phyloP scores from a whole-genome alignment of 2,888 invertebrate genomes.

The Fabriciana adippe region DNA sequence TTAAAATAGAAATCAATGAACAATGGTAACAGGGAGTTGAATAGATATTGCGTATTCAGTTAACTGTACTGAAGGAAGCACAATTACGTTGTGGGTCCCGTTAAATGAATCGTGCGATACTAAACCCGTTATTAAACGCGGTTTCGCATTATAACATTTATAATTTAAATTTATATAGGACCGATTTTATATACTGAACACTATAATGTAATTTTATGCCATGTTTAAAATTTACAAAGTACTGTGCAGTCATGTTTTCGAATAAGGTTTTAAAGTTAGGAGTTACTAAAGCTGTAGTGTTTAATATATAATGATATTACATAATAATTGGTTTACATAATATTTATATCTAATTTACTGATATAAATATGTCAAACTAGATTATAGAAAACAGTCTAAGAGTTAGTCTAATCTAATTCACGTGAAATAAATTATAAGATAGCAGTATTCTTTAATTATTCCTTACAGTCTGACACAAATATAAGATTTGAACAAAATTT shows the following conservation, averaged over 20 bases:
- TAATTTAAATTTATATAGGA: slow-evolving; percentile 36
- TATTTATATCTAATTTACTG: no score
- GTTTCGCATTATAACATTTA: slow-evolving; percentile 39
- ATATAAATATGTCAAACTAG: no score
- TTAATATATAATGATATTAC: neutral
- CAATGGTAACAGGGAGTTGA: slow-evolving; percentile 64
- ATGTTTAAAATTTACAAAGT: neutral
- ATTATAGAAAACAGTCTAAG: no score
- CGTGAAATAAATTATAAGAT: no score
- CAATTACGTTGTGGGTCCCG: slow-evolving; percentile 63
- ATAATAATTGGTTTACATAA: no score
- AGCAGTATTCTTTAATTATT: no score
- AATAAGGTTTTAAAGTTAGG: slow-evolving; percentile 1
- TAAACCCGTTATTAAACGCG: slow-evolving; percentile 41
- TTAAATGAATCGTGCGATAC: slow-evolving; percentile 50
- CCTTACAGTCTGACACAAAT: no score
- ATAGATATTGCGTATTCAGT: slow-evolving; percentile 48
- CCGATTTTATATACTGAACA: slow-evolving; percentile 26
- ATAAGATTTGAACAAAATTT: no score
- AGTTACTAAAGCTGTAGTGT: neutral
- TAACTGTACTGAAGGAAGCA: slow-evolving; percentile 71
- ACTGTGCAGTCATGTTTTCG: neutral
- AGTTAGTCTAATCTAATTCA: no score
- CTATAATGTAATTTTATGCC: slow-evolving; percentile 9
- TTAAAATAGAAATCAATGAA: slow-evolving; percentile 43